Base-by-base conservation (phyloP, 2,888 invertebrate species). In the Habrosyne pyritoides region DNA sequence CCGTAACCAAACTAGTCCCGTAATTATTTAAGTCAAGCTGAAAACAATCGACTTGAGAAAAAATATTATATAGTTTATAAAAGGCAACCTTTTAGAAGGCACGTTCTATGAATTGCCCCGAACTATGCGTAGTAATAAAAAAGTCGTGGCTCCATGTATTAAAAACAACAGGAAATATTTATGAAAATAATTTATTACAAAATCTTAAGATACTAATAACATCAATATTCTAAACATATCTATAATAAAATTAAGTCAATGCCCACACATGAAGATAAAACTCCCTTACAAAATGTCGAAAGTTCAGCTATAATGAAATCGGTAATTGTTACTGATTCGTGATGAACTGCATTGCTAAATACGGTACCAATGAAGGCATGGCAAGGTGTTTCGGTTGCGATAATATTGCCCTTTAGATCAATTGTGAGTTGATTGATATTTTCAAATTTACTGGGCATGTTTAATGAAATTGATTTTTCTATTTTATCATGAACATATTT, bases 341-440 rank as follows among this genome's bases (percentile, higher is more conserved):
- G 75, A 64, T 85, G 81, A 28, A 79, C 58, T 21, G 74, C 79
- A 63, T 88, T 84, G 64, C 73, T 87, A 60, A 89, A 90, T 51
- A 91, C 66, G 53, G 83, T 83, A 42, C 91, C 92, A 53, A 92
- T 71, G 61, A 92, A 91, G 4, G 91, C 89, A 67, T 92, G 92
- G 36, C 92, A 92, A 1, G 84, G 62, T 36, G 77, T 83, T 64
- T 79, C 70, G 18, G 90, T 86, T 22, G 89, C 88, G 54, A 92
- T 76, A 53, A 92, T 77, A 71, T 89, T 84, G 10, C 91, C 92
- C 67, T 85, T 86, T 55, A 91, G 75, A 75, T 91, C 91, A 53
- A 92, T 79, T 2, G 81, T 84, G 33, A 89, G 64, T 52, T 72
- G 63, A 42, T 64, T 61, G 21, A 42, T 50, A 50, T 70, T 53